Percentiles rank a stretch among this genome's conserved stretches.
Conservation (phyloP, 2,113 vertebrate genomes). For the Neogobius melanostomus region DNA sequence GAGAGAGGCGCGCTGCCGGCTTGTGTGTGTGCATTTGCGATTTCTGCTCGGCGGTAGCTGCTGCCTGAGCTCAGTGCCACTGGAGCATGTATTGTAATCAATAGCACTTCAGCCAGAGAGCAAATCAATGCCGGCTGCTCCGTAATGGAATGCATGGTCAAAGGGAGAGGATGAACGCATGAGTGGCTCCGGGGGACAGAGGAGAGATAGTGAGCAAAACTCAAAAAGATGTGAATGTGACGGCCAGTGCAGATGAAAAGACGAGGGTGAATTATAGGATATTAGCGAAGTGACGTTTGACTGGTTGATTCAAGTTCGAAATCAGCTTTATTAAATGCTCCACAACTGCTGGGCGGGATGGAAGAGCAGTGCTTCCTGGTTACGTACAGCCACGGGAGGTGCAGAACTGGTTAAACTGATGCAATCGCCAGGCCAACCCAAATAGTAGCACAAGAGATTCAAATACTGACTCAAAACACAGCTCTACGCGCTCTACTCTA, state of each 20-base stretch:
- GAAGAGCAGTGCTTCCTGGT: no score
- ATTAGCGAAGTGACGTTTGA: neutral
- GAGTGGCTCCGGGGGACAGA: slow-evolving; percentile 15
- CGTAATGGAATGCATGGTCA: slow-evolving; percentile 65
- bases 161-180: slow-evolving; percentile 39
- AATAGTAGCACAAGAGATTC: no score
- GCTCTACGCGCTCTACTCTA: no score
- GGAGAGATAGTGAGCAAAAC: slow-evolving; percentile 45
- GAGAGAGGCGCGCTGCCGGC: slow-evolving; percentile 9
- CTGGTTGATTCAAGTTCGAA: no score
- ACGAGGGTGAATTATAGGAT: slow-evolving; percentile 10
- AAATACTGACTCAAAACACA: no score
- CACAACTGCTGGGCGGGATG: no score
- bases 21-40: slow-evolving; percentile 30
- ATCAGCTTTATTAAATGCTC: no score
- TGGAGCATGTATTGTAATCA: slow-evolving; percentile 71
- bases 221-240: slow-evolving; percentile 46
- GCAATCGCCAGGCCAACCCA: no score
- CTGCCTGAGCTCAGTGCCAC: slow-evolving; percentile 49
- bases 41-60: slow-evolving; percentile 31
- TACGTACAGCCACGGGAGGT: no score
- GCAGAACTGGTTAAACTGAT: no score
- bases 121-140: slow-evolving; percentile 67
- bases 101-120: slow-evolving; percentile 72
- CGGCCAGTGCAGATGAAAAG: slow-evolving; percentile 17